Evolutionary conservation across 2,797 vertebrate genomes (phyloP).

Genomic region (Eospalax fontanierii): DNA sequence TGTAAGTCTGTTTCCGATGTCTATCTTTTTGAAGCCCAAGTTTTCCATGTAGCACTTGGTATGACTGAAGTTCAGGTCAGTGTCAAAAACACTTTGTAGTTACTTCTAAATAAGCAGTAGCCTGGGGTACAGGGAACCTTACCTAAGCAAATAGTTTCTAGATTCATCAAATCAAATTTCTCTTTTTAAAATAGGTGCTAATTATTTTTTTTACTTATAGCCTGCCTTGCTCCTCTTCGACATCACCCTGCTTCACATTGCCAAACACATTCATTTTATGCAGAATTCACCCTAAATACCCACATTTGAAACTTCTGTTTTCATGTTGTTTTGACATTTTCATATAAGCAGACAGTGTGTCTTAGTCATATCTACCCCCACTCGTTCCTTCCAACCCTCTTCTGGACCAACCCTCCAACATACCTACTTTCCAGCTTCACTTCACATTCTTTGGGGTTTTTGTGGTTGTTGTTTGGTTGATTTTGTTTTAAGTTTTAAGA

Average conservation of each 20-base stretch:
- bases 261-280: background rate
- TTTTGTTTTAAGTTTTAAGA: no score
- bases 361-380: background rate
- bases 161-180: background rate
- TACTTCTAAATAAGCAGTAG: constrained; percentile 6
- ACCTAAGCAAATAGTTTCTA: background rate
- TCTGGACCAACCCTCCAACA: background rate
- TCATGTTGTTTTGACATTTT: background rate
- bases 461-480: no score
- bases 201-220: background rate
- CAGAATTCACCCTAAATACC: background rate
- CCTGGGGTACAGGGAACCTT: background rate
- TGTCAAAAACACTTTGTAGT: background rate
- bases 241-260: no score
- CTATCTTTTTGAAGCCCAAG: background rate
- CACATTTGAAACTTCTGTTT: background rate
- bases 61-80: background rate
- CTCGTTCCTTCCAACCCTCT: background rate
- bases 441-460: background rate
- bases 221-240: no score
- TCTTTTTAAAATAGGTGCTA: background rate
- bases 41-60: background rate
- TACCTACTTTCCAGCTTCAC: background rate
- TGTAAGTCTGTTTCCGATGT: background rate
- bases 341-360: background rate